A percentile compares a stretch with the other conserved stretches of the same genome.
phyloP scores from a whole-genome alignment of 2,888 invertebrate genomes.

The Balanococcus diminutus region DNA sequence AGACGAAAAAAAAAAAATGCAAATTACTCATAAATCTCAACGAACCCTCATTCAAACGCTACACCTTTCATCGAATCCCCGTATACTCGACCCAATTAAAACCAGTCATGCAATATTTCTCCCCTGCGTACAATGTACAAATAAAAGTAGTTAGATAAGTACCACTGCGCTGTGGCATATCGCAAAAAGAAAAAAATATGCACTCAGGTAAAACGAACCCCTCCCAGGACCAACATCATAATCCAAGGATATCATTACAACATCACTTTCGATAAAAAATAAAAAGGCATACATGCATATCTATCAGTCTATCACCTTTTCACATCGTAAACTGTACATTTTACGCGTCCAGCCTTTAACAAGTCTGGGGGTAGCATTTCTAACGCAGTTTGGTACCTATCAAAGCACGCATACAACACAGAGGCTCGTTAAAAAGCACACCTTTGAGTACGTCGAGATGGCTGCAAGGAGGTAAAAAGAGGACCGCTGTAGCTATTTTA shows the following conservation, averaged over 20 bases:
- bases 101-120: not conserved
- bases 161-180: not conserved
- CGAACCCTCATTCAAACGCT: no score
- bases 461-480: not conserved
- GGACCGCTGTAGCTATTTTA: conserved; percentile 51
- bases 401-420: not conserved
- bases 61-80: not conserved
- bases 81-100: not conserved
- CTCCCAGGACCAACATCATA: not conserved
- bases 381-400: conserved; percentile 48
- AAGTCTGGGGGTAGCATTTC: conserved; percentile 49
- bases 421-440: not conserved
- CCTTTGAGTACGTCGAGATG: not conserved
- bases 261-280: not conserved
- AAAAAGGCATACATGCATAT: not conserved
- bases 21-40: not conserved
- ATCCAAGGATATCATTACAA: not conserved
- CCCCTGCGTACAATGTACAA: not conserved
- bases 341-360: not conserved
- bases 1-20: not conserved
- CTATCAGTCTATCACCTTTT: not conserved
- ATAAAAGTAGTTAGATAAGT: not conserved
- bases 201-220: not conserved
- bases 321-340: not conserved
- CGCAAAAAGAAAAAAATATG: not conserved